Evolutionary conservation across 2,113 vertebrate species (phyloP).

Genomic region (Ovibos moschatus): DNA sequence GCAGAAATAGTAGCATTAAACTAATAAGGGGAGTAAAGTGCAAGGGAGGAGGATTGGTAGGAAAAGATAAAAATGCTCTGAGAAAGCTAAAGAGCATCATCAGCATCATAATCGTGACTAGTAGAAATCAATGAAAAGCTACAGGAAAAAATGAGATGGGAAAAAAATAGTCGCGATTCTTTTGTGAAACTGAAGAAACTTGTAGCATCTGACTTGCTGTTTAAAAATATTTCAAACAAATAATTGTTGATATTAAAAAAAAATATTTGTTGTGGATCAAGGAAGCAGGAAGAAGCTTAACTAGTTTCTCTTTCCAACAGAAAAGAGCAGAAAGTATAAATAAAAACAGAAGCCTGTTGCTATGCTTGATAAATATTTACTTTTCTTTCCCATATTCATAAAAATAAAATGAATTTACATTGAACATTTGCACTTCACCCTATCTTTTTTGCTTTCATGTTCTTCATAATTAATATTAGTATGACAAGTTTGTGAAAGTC

Average conservation of each 20-base stretch:
- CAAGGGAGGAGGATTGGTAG: not conserved
- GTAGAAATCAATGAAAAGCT: not conserved
- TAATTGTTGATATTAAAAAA: not conserved
- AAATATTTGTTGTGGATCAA: not conserved
- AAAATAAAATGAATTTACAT: slow-evolving; percentile 13
- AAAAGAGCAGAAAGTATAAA: not conserved
- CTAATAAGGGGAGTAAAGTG: not conserved
- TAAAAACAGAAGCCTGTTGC: not conserved
- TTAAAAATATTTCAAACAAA: not conserved
- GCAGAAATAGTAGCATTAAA: not conserved
- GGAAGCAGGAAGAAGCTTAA: not conserved
- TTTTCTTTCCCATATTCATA: not conserved
- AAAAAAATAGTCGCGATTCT: slow-evolving; percentile 11
- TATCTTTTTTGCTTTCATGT: not conserved
- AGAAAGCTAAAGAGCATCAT: not conserved
- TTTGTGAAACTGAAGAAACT: not conserved
- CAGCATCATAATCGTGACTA: not conserved
- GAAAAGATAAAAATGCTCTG: not conserved
- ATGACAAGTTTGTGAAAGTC: not conserved
- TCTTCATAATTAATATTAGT: slow-evolving; percentile 33
- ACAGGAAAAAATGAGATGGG: not conserved
- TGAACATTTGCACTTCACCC: not conserved
- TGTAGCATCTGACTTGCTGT: not conserved
- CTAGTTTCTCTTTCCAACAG: not conserved
- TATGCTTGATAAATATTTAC: not conserved